These are phyloP conservation scores for Nomada goodeniana DNA, from an alignment of 2,888 invertebrate species.

Conservation along the genomic window DNA sequence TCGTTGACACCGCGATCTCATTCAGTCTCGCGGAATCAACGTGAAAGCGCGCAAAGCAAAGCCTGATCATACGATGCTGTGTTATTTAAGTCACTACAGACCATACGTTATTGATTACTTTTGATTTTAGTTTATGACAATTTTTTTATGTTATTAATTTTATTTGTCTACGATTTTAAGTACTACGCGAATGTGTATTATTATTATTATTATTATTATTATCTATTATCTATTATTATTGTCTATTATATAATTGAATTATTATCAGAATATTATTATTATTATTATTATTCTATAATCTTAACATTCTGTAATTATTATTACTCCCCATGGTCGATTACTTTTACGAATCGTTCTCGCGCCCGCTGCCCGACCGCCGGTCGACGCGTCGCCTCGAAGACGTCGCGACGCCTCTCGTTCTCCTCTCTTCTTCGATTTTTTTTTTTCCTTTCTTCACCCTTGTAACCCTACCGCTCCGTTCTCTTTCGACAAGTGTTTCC, in stretches of 20 bases:
- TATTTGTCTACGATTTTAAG: slow-evolving; percentile 81
- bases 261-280: slow-evolving; percentile 67
- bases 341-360: slow-evolving; percentile 77
- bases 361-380: slow-evolving; percentile 76
- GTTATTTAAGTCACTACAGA: slow-evolving; percentile 84
- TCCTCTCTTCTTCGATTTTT: slow-evolving; percentile 10
- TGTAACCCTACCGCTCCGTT: slow-evolving; percentile 37
- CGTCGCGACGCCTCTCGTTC: slow-evolving; percentile 62
- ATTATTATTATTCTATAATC: slow-evolving; percentile 69
- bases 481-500: slow-evolving; percentile 43
- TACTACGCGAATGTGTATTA: slow-evolving; percentile 73
- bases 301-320: slow-evolving; percentile 74
- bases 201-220: slow-evolving; percentile 60
- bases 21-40: slow-evolving; percentile 16
- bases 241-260: slow-evolving; percentile 65
- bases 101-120: slow-evolving; percentile 83
- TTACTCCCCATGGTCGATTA: slow-evolving; percentile 75
- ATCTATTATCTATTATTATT: slow-evolving; percentile 68
- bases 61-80: slow-evolving; percentile 83
- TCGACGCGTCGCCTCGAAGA: slow-evolving; percentile 63
- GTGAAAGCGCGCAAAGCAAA: slow-evolving; percentile 66
- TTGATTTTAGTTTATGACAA: slow-evolving; percentile 82
- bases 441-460: neutral
- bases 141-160: slow-evolving; percentile 83
- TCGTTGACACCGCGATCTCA: slow-evolving; percentile 32